Evolutionary conservation across 2,888 invertebrate species (phyloP), one percentile per base, ranked within the genome.

Genomic region (Hybos culiciformis): DNA sequence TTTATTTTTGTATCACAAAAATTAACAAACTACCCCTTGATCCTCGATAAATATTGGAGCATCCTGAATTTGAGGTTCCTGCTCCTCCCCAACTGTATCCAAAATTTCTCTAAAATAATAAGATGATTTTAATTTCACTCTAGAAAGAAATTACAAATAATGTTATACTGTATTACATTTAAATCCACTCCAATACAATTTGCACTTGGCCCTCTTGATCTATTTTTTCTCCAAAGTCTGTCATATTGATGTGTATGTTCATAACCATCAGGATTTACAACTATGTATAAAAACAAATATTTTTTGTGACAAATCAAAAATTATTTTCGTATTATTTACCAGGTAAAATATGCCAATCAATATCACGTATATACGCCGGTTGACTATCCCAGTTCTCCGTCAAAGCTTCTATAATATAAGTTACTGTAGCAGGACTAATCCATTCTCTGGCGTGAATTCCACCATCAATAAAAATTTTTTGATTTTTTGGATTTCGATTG

Each of bases 391-490:
- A 81, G 52, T 77, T 78, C 51, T 78, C 76, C 3, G 77, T 75
- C 39, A 87, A 62, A 46, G 77, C 71, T 56, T 85, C 75, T 15
- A 85, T 77, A 31, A 86, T 69, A 60, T 76, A 87, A 0, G 85
- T 81, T 3, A 83, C 83, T 0, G 80, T 74, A 0, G 87, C 83
- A 0, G 83, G 79, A 34, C 82, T 80, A 54, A 88, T 84, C 87
- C 87, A 94, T 69, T 94, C 94, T 18, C 93, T 73, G 0, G 88
- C 84, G 55, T 91, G 90, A 51, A 88, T 87, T 17, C 85, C 80
- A 0, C 78, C 81, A 55, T 83, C 83, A 33, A 83, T 63, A 83
- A 83, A 84, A 11, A 84, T 70, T 1, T 78, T 78, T 1, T 70
- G 67, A 48, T 77, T 80, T 6, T 63, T 63, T 0, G 63, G 53